Conservation (phyloP, 2,113 vertebrate species). For the Trinectes maculatus region DNA sequence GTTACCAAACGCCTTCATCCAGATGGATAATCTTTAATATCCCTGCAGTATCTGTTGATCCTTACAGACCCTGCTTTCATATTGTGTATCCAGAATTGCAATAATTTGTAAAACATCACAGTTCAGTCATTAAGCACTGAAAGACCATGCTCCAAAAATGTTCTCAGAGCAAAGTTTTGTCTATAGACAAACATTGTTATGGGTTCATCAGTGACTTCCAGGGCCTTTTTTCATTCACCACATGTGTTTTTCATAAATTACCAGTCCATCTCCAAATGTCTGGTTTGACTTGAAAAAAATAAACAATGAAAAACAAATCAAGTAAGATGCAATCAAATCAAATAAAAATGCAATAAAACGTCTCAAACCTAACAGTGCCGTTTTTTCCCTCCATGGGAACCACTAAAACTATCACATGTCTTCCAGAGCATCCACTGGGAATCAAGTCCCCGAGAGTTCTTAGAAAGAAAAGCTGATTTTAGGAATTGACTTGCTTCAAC, state of each 20-base stretch:
- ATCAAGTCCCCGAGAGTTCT: constrained; percentile 59
- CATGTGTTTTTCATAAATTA: too few species aligned
- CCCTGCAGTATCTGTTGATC: constrained; percentile 1
- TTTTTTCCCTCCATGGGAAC: neutral
- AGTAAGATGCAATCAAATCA: too few species aligned
- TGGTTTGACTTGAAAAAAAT: too few species aligned
- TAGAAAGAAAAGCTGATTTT: constrained; percentile 43
- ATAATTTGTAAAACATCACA: neutral
- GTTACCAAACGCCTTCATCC: constrained; percentile 6
- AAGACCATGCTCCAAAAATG: too few species aligned
- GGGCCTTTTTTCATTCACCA: too few species aligned
- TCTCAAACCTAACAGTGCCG: neutral
- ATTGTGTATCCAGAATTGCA: neutral
- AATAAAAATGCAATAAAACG: neutral
- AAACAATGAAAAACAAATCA: too few species aligned
- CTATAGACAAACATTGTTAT: too few species aligned
- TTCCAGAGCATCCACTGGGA: constrained; percentile 21
- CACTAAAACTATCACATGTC: too few species aligned
- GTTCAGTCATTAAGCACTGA: too few species aligned
- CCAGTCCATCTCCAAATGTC: too few species aligned
- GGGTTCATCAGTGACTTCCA: too few species aligned
- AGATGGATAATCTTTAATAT: constrained; percentile 8
- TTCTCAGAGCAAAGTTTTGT: too few species aligned
- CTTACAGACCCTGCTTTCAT: neutral
- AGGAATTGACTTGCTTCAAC: constrained; percentile 50